phyloP scores from a whole-genome alignment of 2,888 invertebrate genomes.

The Yponomeuta plumbellus region DNA sequence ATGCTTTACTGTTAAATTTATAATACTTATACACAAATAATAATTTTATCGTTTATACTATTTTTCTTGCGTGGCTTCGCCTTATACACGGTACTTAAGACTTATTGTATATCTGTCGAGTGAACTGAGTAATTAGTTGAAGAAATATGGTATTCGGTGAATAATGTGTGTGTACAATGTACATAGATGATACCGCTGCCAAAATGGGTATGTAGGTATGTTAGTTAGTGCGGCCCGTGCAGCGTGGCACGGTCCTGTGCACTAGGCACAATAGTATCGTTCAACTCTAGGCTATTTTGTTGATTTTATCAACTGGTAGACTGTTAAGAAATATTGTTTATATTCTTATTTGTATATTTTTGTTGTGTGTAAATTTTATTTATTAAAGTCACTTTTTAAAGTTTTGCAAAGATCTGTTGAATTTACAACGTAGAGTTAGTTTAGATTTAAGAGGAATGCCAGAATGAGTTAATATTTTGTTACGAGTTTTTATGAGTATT shows the following conservation, averaged over 20 bases:
- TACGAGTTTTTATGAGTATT: background rate
- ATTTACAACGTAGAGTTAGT: background rate
- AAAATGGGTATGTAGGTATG: background rate
- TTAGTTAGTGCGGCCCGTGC: background rate
- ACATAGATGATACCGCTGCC: constrained; percentile 1
- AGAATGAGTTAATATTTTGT: constrained; percentile 1
- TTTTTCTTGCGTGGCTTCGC: constrained; percentile 6
- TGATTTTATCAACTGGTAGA: background rate
- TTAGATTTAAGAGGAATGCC: background rate
- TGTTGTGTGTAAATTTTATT: background rate
- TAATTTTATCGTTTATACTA: constrained; percentile 1
- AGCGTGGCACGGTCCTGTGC: background rate
- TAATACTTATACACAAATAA: background rate
- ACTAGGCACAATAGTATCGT: background rate
- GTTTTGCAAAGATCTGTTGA: constrained; percentile 3
- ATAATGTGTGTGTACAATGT: background rate
- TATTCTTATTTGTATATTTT: constrained; percentile 2
- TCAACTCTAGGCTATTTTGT: background rate
- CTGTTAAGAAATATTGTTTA: background rate
- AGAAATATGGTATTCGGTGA: background rate
- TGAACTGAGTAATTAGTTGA: background rate
- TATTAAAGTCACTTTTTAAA: background rate
- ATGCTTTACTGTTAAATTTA: constrained; percentile 13
- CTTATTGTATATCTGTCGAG: constrained; percentile 3
- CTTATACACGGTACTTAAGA: constrained; percentile 8